Evolutionary conservation across 2,113 vertebrate genomes (phyloP).

Genomic region (Cephalopholis sonnerati): DNA sequence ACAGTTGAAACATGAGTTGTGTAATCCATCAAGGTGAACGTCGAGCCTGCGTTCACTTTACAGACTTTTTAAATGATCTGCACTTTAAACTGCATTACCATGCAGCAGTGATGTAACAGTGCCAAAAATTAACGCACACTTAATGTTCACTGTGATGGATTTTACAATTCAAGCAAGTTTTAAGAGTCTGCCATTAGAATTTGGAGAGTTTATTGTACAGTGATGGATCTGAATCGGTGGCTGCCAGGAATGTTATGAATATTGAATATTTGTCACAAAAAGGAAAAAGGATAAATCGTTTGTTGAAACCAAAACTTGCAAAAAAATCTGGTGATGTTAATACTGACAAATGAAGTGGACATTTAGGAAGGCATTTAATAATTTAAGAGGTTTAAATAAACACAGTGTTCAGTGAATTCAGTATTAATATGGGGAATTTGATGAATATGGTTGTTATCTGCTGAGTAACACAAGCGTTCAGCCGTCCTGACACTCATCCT

Average conservation of each 20-base stretch:
- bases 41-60: too few species aligned
- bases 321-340: not conserved
- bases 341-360: not conserved
- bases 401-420: not conserved
- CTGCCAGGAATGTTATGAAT: too few species aligned
- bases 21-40: not conserved
- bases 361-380: not conserved
- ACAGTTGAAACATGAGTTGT: not conserved
- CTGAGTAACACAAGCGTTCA: not conserved
- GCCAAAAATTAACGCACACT: not conserved
- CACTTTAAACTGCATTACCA: not conserved
- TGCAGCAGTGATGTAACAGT: not conserved
- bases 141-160: not conserved
- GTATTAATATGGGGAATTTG: not conserved
- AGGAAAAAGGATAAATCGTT: not conserved
- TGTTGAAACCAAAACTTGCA: not conserved
- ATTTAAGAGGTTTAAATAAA: not conserved
- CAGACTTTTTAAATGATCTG: not conserved
- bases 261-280: not conserved
- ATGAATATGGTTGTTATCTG: not conserved
- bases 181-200: not conserved
- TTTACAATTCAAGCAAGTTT: not conserved
- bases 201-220: not conserved
- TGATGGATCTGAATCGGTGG: not conserved
- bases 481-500: constrained; percentile 41